Base-by-base conservation (phyloP, 2,888 invertebrate genomes). In the Lobophora halterata region DNA sequence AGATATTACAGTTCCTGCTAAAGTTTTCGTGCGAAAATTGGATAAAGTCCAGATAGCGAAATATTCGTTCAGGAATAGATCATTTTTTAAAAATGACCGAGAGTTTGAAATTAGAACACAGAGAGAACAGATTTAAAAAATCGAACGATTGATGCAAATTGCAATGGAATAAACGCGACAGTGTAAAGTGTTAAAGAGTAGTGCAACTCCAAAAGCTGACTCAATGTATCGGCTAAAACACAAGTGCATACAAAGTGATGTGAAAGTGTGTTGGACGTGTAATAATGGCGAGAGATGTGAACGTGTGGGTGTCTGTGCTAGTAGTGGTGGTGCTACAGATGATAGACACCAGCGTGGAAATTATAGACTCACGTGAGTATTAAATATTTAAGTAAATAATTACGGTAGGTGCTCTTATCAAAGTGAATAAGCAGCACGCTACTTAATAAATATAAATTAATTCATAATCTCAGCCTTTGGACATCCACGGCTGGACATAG, bases 311-410 rank as follows among this genome's bases (percentile, higher is more conserved):
- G 47, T 34, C 67, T 44, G 55, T 61, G 42, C 36, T 75, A 41
- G 60, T 77, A 63, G 16, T 71, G 18, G 66, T 79, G 62, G 39
- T 79, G 19, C 63, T 61, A 51, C 63, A 61, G 34, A 44, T 79
- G 55, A 71, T 83, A 54, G 46, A 65, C 19, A 67, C 57, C 12
- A 85, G 83, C 30, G 60, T 74, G 57, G 85, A 85, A 62, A 79
- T 80, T 17, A 66, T 81, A 46, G 85, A 83, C 55, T 67, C 80
- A 47, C 75, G 85, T 86, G 47, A 83, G 85, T 80, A 45, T n/a
- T 7, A n/a, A n/a, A n/a, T n/a, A n/a, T n/a, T n/a, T n/a, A n/a
- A n/a, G n/a, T n/a, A n/a, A n/a, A n/a, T n/a, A n/a, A n/a, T n/a
- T n/a, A n/a, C n/a, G n/a, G n/a, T n/a, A n/a, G n/a, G n/a, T n/a